A percentile compares a stretch with the other conserved stretches of the same genome.
phyloP scores from a whole-genome alignment of 2,888 invertebrate genomes.

The Coecobrya sp. region DNA sequence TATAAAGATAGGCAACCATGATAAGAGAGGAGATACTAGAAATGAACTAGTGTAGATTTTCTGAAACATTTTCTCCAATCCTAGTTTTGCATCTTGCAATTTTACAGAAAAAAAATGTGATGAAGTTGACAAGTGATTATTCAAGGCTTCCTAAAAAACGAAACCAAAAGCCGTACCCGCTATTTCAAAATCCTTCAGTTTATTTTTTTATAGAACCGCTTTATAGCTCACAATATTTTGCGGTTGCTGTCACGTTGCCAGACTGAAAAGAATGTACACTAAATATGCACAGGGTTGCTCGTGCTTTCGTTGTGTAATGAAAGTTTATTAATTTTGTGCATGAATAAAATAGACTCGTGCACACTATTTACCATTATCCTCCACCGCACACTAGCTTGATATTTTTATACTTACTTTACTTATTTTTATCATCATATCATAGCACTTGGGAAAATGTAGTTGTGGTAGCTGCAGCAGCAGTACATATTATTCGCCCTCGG shows the following conservation, averaged over 20 bases:
- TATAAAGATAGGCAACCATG: background rate
- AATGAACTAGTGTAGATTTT: background rate
- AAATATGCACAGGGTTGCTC: background rate
- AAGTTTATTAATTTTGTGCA: constrained; percentile 40
- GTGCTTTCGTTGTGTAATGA: background rate
- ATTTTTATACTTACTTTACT: constrained; percentile 14
- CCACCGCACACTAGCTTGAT: background rate
- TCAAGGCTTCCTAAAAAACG: background rate
- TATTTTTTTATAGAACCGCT: background rate
- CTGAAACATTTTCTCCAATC: background rate
- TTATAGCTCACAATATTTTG: constrained; percentile 11
- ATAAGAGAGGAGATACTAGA: constrained; percentile 2
- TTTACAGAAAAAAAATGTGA: background rate
- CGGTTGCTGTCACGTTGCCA: constrained; percentile 59
- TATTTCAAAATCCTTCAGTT: background rate
- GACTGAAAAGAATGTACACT: constrained; percentile 36
- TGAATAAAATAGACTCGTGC: constrained; percentile 38
- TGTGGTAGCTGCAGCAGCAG: background rate
- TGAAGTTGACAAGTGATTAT: background rate
- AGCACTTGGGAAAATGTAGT: background rate
- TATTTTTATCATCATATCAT: constrained; percentile 3
- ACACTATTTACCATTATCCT: background rate
- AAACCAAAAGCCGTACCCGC: background rate
- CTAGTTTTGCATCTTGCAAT: background rate
- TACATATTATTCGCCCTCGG: background rate